Evolutionary conservation across 2,888 invertebrate species (phyloP), one percentile per base, ranked within the genome.

Genomic region (Rhopalosiphum nymphaeae): DNA sequence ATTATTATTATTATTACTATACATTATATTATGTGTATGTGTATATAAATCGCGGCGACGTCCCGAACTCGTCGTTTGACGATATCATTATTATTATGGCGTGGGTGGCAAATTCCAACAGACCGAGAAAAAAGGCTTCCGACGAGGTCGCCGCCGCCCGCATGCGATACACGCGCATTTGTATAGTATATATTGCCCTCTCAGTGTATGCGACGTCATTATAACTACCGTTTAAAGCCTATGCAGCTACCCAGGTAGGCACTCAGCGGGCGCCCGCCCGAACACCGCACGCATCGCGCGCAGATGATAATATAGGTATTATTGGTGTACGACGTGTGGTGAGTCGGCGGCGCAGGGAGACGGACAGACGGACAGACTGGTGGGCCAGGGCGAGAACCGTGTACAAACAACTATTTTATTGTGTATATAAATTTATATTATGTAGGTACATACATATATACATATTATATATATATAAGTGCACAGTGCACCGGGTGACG

Each of bases 31-130:
- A 36, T 29, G 61, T n/a, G n/a, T 67, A 16, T 36, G 16, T 67
- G 67, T 78, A 21, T 67, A n/a, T 78, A n/a, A 36, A 78, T 44
- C 56, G 57, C 57, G 44, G 26, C 29, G 85, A 85, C 91, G 85
- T 85, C 42, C 85, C 42, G 3, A 85, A 44, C 25, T 85, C 29
- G 84, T 86, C 90, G 67, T 90, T 46, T 49, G 67, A 67, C 67
- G 67, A 46, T 61, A 36, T 57, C 86, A 49, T 90, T 67, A 57
- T 85, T 85, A 36, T 67, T 29, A 49, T 87, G 87, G 87, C 61
- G 93, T 90, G 93, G 93, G 90, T 94, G 93, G 93, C 86, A 49
- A 94, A 94, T 94, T 94, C 90, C 93, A 84, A 16, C 49, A 16
- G 56, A 56, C 49, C 42, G 49, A 42, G 49, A 85, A 49, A 90